Evolutionary conservation across 2,113 vertebrate species (phyloP), one percentile per base, ranked within the genome.

Genomic region (Thamnophis sirtalis): DNA sequence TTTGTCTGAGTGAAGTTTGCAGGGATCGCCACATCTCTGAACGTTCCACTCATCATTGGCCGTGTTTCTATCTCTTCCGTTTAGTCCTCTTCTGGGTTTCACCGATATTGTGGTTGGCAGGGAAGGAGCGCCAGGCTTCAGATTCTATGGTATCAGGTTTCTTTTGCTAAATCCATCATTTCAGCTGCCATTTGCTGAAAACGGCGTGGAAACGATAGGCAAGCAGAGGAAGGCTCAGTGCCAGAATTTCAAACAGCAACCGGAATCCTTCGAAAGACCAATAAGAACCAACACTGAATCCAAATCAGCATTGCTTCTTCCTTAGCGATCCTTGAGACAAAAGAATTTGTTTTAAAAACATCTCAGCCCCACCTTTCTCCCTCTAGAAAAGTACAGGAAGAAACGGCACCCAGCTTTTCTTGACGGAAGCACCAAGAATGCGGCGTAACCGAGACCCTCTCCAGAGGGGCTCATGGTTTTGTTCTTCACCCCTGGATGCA

Each of bases 1-100:
- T 96, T 96, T 93, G 89, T 93, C 93, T 94, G 50, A 68, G 0
- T 80, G 86, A 92, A 92, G 68, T 86, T 95, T 9, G 90, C 95
- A 28, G 73, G 73, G 80, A n/a, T 90, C 63, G 33, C 38, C 51
- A 55, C n/a, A 10, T 94, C 94, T 90, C 93, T 60, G 43, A 87
- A 95, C 95, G 54, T 5, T 68, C 88, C 86, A 56, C 91, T 93
- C 92, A 90, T 88, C 86, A 33, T 92, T 87, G 0, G 0, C 28
- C 94, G 17, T 93, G 88, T 95, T 93, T 92, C 89, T 0, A 0
- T 19, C 19, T 84, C 92, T 93, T 93, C 0, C 87, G 93, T 89
- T 93, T 33, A 92, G 91, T 91, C 93, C 60, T 86, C 43, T 94
- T 93, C 90, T 90, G 0, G 91, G 96, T 93, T 93, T 93, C 91